phyloP scores from a whole-genome alignment of 2,888 invertebrate genomes.

The Neoaliturus tenellus region DNA sequence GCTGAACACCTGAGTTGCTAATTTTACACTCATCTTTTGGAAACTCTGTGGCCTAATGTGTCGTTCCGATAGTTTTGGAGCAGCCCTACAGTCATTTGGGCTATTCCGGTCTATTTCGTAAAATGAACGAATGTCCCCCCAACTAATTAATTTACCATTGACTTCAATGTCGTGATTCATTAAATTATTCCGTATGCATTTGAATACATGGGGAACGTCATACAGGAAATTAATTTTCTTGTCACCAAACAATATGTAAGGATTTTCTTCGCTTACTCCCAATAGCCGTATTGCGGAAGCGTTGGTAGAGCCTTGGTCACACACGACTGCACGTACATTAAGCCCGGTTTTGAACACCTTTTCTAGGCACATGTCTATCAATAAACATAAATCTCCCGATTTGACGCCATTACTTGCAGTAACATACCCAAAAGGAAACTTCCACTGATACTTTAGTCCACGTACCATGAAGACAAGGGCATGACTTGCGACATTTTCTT shows the following conservation, averaged over 20 bases:
- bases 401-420: background rate
- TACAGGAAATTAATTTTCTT: background rate
- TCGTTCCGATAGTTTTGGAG: no score
- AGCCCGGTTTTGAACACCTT: background rate
- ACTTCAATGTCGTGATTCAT: background rate
- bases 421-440: constrained; percentile 24
- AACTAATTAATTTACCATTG: no score
- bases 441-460: constrained; percentile 12
- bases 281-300: background rate
- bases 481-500: background rate
- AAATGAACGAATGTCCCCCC: no score
- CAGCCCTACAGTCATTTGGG: no score
- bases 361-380: constrained; percentile 32
- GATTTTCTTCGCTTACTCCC: background rate
- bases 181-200: background rate
- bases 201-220: background rate
- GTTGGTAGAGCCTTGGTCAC: constrained; percentile 37
- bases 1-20: no score
- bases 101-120: no score
- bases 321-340: background rate
- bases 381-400: background rate
- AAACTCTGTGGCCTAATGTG: no score
- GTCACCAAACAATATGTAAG: background rate
- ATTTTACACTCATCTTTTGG: no score
- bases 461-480: constrained; percentile 34